These are phyloP conservation scores for Pyrgus malvae DNA, from an alignment of 2,888 invertebrate genomes.

Conservation along the genomic window DNA sequence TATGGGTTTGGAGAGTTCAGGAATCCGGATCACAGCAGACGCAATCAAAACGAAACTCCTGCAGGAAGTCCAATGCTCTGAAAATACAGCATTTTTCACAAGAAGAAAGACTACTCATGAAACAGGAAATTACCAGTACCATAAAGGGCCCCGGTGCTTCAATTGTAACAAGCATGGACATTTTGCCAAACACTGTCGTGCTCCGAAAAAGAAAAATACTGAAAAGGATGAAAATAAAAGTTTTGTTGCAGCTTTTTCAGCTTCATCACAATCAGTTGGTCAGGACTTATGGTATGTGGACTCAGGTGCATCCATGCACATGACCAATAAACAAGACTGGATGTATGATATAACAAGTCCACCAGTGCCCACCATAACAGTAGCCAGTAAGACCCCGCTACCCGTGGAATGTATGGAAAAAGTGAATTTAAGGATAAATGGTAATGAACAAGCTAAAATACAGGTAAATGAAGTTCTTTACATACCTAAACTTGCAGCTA, in stretches of 20 bases:
- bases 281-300: slow-evolving; percentile 2
- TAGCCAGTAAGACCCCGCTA: not conserved
- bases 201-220: slow-evolving; percentile 12
- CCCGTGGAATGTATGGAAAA: slow-evolving; percentile 2
- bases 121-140: not conserved
- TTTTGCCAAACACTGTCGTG: slow-evolving; percentile 15
- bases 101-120: not conserved
- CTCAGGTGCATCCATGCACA: slow-evolving; percentile 11
- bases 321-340: slow-evolving; percentile 2
- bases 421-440: slow-evolving; percentile 37
- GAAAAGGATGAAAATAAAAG: not conserved
- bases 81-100: slow-evolving; percentile 22
- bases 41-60: slow-evolving; percentile 28
- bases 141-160: slow-evolving; percentile 25
- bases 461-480: too few species aligned
- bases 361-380: not conserved
- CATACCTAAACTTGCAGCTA: too few species aligned
- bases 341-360: slow-evolving; percentile 1
- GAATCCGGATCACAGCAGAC: slow-evolving; percentile 28
- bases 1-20: slow-evolving; percentile 33
- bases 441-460: not conserved
- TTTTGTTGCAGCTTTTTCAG: not conserved
- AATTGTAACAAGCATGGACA: slow-evolving; percentile 29
- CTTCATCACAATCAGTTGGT: not conserved
- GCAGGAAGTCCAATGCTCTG: slow-evolving; percentile 27